Evolutionary conservation across 2,888 invertebrate genomes (phyloP), one percentile per base, ranked within the genome.

Genomic region (Ophion ellenae): DNA sequence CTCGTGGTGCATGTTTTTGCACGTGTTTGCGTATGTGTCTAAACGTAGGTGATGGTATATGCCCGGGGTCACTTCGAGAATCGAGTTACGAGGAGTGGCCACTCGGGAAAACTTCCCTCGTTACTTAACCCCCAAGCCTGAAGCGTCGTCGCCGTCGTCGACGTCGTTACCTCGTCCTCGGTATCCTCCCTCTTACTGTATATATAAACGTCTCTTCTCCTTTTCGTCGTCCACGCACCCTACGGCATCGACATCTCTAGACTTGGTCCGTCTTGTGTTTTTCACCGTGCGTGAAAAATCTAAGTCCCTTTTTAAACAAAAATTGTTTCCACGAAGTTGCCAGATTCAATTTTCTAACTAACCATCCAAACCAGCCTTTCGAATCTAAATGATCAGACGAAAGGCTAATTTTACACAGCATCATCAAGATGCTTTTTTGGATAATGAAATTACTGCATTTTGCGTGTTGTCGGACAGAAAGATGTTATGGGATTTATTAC

Each of bases 1-100:
- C 10, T 28, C 70, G 53, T 5, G 5, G 59, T 69, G 69, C 24
- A 53, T 70, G 66, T 79, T 47, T 63, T 67, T 73, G 47, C 64
- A 53, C 63, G 67, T 64, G 40, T 59, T 77, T 82, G 24, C 36
- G 24, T 45, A 67, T 78, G 77, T 70, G 59, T 79, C 63, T 59
- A n/a, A 40, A 69, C 67, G 67, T 70, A 70, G 61, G 61, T 9
- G 69, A 28, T 32, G 24, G 53, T 76, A 79, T 83, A 73, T 40
- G 78, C 74, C 81, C 69, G 84, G 75, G 86, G 86, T 86, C 87
- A 86, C 81, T 83, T 73, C 59, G 85, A 83, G 78, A 87, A 87
- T 87, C 85, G 83, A 87, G 87, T 87, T 87, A 87, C 84, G 80
- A 81, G 78, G 81, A 87, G 86, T 87, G 86, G 83, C 83, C 87